Base-by-base conservation (phyloP, 1,140 invertebrate species). In the Chymomyza costata region DNA sequence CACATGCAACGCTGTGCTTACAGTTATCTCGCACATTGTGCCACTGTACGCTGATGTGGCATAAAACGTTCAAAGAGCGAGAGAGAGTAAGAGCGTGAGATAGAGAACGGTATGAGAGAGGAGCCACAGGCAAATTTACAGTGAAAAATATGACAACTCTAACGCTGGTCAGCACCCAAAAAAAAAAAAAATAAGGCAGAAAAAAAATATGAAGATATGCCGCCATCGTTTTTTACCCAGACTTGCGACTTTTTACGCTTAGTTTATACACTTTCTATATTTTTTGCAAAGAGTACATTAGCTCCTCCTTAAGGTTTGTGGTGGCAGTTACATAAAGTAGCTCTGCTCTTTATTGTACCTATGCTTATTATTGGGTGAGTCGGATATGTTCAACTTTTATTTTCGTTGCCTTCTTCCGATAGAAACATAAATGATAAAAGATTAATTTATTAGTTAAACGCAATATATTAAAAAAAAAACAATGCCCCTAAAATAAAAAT, bases 101-200 rank as follows among this genome's bases (percentile, higher is more conserved):
- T 41, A 53, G 37, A 35, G 43, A 53, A 53, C n/a, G n/a, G n/a
- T n/a, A 57, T 54, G 55, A 37, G 48, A 65, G n/a, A n/a, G n/a
- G n/a, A n/a, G n/a, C n/a, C n/a, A n/a, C n/a, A n/a, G 61, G 66
- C 61, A 71, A 65, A 70, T 70, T 70, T 70, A 34, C 47, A 61
- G 67, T 51, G 47, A 69, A 66, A 68, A 69, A 63, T 64, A 50
- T 54, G 61, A 71, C 56, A 65, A 64, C 51, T 60, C 56, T 64
- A 45, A 34, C 28, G 64, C 55, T 61, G 67, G 66, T 56, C 61
- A 65, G 63, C 57, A 37, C 11, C 32, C 18, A 41, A 41, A 40
- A 70, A 53, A 51, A 21, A 39, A 16, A 30, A 52, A 58, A 62
- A 21, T n/a, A n/a, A n/a, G n/a, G n/a, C n/a, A n/a, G n/a, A n/a